phyloP scores from a whole-genome alignment of 1,140 invertebrate genomes.

The Macrocentrus cingulum region DNA sequence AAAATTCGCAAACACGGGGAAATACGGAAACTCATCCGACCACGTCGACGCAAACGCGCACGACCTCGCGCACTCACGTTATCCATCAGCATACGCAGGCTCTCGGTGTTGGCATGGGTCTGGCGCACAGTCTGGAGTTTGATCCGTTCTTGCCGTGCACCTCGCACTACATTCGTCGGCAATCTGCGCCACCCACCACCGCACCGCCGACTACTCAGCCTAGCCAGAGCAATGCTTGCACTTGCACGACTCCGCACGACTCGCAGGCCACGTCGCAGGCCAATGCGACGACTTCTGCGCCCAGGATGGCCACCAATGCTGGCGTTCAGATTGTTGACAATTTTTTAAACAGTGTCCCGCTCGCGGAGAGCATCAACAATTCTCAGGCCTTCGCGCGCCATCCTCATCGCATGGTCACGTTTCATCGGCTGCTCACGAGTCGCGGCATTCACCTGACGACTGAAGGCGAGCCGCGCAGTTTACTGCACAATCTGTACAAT shows the following conservation, averaged over 20 bases:
- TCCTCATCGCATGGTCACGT: background rate
- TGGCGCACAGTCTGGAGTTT: constrained; percentile 57
- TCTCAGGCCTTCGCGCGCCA: background rate
- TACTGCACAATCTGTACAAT: background rate
- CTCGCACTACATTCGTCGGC: constrained; percentile 63
- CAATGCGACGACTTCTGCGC: background rate
- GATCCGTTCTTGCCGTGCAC: constrained; percentile 73
- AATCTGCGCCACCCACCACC: constrained; percentile 27
- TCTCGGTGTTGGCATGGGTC: constrained; percentile 49
- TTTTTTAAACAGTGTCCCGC: background rate
- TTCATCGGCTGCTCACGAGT: constrained; percentile 1
- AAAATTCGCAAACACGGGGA: constrained; percentile 60
- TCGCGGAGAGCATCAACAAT: constrained; percentile 3
- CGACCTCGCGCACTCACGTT: constrained; percentile 67
- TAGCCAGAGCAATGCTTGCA: constrained; percentile 28
- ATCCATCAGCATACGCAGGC: constrained; percentile 51
- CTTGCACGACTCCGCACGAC: background rate
- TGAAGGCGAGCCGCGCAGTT: background rate
- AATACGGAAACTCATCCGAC: constrained; percentile 68
- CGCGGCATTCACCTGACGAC: background rate
- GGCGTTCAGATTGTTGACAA: constrained; percentile 7
- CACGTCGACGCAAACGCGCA: constrained; percentile 68
- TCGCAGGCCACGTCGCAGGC: background rate
- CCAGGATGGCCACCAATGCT: background rate
- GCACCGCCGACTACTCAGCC: constrained; percentile 35